Percentiles rank a stretch among this genome's conserved stretches.
Evolutionary conservation across 2,888 invertebrate genomes (phyloP).

Genomic region (Nomada hirtipes): DNA sequence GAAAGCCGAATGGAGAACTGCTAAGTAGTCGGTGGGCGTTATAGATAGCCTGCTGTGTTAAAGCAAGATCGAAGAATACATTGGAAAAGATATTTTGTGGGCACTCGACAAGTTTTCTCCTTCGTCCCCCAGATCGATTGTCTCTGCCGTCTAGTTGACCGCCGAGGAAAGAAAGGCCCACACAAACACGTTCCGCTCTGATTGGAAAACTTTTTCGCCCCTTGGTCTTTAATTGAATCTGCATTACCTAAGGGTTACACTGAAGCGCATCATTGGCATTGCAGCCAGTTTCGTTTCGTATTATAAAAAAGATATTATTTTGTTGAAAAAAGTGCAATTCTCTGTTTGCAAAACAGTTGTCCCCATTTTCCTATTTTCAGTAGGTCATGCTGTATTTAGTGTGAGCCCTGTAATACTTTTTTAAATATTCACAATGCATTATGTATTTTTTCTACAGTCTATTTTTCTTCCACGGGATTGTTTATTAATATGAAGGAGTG

Average conservation of each 20-base stretch:
- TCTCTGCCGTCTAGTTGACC: conserved; percentile 30
- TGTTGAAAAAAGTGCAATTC: no score
- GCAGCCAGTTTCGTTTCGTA: no score
- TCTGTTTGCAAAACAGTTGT: no score
- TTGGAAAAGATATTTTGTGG: conserved; percentile 55
- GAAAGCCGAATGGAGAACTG: conserved; percentile 37
- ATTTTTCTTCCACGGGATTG: neutral
- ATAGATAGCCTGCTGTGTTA: conserved; percentile 42
- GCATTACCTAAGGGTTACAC: conserved; percentile 58
- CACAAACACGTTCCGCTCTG: conserved; percentile 70
- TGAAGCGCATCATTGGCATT: neutral
- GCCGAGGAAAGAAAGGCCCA: conserved; percentile 56
- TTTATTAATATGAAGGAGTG: conserved; percentile 23
- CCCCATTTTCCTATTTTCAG: no score
- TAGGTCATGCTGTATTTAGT: no score
- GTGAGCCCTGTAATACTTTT: neutral
- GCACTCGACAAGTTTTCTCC: conserved; percentile 48
- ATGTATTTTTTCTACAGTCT: neutral
- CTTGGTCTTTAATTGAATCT: conserved; percentile 78
- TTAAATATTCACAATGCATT: conserved; percentile 7
- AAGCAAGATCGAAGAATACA: conserved; percentile 46
- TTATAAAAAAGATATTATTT: no score
- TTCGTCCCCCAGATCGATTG: conserved; percentile 23
- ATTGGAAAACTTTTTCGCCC: conserved; percentile 80
- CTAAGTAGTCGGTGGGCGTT: conserved; percentile 51